Base-by-base conservation (phyloP, 2,113 vertebrate species). In the Melanocharis versteri region DNA sequence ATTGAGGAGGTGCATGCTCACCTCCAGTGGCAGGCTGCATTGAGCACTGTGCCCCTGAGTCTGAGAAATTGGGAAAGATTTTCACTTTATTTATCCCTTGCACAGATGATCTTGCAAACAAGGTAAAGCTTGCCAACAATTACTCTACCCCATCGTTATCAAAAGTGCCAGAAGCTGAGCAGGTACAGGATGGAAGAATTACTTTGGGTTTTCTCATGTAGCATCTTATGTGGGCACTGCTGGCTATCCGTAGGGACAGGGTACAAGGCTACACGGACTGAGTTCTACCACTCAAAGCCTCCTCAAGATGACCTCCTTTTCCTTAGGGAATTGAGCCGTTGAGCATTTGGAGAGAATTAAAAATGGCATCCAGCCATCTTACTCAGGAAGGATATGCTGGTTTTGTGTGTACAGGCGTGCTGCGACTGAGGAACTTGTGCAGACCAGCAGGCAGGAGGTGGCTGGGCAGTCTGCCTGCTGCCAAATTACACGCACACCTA, bases 201-300 rank as follows among this genome's bases (percentile, higher is more conserved):
- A 40, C 31, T 72, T 51, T 50, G 31, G 6, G n/a, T 37, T 85
- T 65, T 45, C 54, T 80, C 54, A 14, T 48, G 22, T 21, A 62
- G 4, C 1, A 0, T n/a, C 21, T 72, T 65, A 26, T 6, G 19
- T 12, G 6, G 13, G 7, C 7, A 40, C 19, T 69, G 27, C 9
- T 62, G 13, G 13, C 33, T 72, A 1, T 51, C 9, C 3, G 28
- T 4, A 40, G 5, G 11, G 9, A 21, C 20, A 65, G 23, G 14
- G 3, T 21, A 50, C 11, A 71, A 85, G 44, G 24, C 48, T 72
- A 17, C 0, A 2, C 6, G 30, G 21, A 33, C 27, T 44, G 61
- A 65, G 15, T n/a, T 68, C 30, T 68, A 71, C 13, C 2, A 1
- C 14, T 65, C 64, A 31, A 57, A 84, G 5, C 31, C 22, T 64